Evolutionary conservation across 1,140 invertebrate genomes (phyloP).

Genomic region (Drosophila lowei): DNA sequence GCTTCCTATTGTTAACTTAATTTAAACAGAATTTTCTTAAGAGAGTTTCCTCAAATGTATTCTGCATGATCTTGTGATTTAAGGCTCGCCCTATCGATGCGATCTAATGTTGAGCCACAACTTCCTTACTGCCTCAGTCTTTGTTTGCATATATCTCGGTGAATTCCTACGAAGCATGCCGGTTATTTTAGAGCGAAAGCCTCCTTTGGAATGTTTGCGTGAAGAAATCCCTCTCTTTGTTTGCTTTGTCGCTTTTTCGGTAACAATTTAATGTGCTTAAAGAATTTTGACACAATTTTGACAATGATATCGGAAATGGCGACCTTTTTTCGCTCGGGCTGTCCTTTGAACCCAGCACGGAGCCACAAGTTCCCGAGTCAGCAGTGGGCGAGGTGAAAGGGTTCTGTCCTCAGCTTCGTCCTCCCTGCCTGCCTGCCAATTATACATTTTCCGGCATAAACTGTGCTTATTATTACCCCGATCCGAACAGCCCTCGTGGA

Average conservation of each 20-base stretch:
- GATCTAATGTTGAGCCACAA: too few species aligned
- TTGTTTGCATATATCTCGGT: neutral
- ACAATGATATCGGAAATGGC: constrained; percentile 48
- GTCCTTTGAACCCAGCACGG: constrained; percentile 31
- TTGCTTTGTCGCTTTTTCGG: constrained; percentile 10
- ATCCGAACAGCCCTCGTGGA: neutral
- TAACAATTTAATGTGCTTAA: constrained; percentile 63
- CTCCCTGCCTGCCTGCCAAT: constrained; percentile 24
- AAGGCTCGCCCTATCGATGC: too few species aligned
- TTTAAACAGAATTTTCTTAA: too few species aligned
- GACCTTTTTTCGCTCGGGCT: constrained; percentile 45
- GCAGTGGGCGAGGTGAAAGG: constrained; percentile 26
- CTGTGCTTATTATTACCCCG: constrained; percentile 57
- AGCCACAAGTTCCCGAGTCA: constrained; percentile 4
- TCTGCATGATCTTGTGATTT: too few species aligned
- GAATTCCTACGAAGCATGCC: neutral
- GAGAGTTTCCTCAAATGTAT: too few species aligned
- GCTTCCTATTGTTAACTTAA: too few species aligned
- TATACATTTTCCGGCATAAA: constrained; percentile 54
- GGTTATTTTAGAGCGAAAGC: constrained; percentile 5
- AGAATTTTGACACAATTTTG: constrained; percentile 68
- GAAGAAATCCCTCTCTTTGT: neutral
- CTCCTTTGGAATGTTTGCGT: constrained; percentile 22
- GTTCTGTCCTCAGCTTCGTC: neutral
- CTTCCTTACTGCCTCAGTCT: too few species aligned